These are phyloP conservation scores for Sinosuthora webbiana DNA, from an alignment of 2,113 vertebrate species.

Conservation along the genomic window DNA sequence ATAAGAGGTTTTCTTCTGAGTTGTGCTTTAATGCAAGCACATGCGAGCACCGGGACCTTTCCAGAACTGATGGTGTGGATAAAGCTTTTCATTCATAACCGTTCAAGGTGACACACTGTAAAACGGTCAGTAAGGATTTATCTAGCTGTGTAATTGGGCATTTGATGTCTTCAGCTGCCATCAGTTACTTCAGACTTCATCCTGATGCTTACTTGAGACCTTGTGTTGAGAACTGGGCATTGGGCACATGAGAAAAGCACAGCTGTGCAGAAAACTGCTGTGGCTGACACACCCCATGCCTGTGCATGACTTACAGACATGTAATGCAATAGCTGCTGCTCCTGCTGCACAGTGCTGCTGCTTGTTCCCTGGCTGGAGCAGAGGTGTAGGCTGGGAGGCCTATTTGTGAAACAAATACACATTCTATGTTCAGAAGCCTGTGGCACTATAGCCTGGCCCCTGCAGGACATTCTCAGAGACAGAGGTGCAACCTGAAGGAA, in stretches of 20 bases:
- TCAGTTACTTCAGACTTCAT: neutral
- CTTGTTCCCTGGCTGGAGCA: neutral
- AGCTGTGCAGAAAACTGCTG: rapidly evolving
- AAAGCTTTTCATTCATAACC: neutral
- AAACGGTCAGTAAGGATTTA: neutral
- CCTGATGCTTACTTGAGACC: neutral
- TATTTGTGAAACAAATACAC: rapidly evolving
- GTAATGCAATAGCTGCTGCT: neutral
- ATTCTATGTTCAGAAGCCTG: neutral
- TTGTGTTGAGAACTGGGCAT: neutral
- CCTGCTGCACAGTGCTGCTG: neutral
- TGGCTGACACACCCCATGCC: rapidly evolving
- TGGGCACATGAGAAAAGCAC: rapidly evolving
- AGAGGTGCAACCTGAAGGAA: neutral
- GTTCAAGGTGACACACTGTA: neutral
- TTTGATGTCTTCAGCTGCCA: neutral
- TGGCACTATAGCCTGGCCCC: neutral
- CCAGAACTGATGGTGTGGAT: neutral
- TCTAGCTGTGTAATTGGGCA: neutral
- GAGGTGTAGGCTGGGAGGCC: neutral
- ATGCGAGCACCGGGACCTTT: neutral
- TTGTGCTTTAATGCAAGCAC: neutral
- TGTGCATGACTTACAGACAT: rapidly evolving
- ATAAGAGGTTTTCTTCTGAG: neutral
- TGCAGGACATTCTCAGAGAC: neutral